These are phyloP conservation scores for Eurystomus glaucurus DNA, from an alignment of 2,797 vertebrate genomes.

Conservation along the genomic window DNA sequence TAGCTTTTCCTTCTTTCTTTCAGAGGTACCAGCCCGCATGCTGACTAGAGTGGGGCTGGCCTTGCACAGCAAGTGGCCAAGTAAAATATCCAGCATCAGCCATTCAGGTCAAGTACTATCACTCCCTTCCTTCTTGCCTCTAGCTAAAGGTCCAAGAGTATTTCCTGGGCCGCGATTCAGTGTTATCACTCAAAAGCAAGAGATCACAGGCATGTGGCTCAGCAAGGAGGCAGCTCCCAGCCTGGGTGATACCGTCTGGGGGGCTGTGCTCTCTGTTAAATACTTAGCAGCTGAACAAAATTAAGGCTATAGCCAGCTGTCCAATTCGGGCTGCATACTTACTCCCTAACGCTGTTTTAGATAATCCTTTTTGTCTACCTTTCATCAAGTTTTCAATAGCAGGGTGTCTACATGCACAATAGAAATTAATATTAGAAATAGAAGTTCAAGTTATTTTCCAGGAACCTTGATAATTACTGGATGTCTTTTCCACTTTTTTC, in stretches of 20 bases:
- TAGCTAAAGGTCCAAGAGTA: background rate
- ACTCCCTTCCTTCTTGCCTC: background rate
- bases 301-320: background rate
- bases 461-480: background rate
- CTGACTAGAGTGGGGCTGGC: background rate
- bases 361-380: slow-evolving; percentile 22
- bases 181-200: accelerated
- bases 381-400: slow-evolving; percentile 8
- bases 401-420: background rate
- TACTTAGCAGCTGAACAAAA: background rate
- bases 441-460: background rate
- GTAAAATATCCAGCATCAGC: background rate
- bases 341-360: slow-evolving; percentile 13
- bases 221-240: background rate
- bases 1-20: background rate
- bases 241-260: accelerated
- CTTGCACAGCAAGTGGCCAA: background rate
- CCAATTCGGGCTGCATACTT: background rate
- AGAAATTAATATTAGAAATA: background rate
- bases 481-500: background rate
- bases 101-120: accelerated
- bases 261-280: background rate
- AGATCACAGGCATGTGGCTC: background rate
- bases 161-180: background rate
- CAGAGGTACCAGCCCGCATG: background rate